Base-by-base conservation (phyloP, 2,888 invertebrate genomes). In the Rhamnusium bicolor region DNA sequence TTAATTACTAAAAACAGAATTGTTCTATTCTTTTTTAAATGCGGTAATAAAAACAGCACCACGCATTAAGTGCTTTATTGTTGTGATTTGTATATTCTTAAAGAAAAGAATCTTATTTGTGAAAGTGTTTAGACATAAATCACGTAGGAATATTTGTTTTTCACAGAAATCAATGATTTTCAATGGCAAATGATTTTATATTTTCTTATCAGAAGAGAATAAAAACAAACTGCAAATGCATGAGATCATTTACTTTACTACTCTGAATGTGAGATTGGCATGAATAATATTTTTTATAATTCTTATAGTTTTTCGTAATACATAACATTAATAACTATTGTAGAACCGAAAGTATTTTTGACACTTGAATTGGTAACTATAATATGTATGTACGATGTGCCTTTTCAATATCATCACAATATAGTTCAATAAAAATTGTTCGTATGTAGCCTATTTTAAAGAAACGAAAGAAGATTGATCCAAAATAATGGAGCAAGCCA, bases 121-220 rank as follows among this genome's bases (percentile, higher is more conserved):
- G 19, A 65, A 61, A 61, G 61, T 61, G 19, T 61, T 51, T 49
- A 32, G 29, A 40, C 21, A 32, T 62, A 46, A 69, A 69, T 62
- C 69, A 69, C 69, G 69, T 69, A 69, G 69, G 19, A 61, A 60
- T 51, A 40, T 46, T 71, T 58, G 51, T 46, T 56, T 60, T 63
- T 65, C 47, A 18, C 40, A 29, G 49, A 58, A 65, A 24, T 14
- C 46, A 71, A 58, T 58, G 65, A 58, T 65, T 71, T 71, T 65
- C 71, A 66, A 65, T 29, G 54, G 56, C 10, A 0, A 46, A 56
- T 29, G 29, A 49, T 49, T 67, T 53, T 40, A 29, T 58, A 14
- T 27, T 40, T 46, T 47, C 56, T 68, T 56, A 58, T 56, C 68
- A 73, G 61, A 60, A 60, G 66, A 60, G 72, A 78, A 69, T 69